A percentile compares a stretch with the other conserved stretches of the same genome.
Evolutionary conservation across 23 tunicate genomes (phyloP).

Genomic region (Styela clava): DNA sequence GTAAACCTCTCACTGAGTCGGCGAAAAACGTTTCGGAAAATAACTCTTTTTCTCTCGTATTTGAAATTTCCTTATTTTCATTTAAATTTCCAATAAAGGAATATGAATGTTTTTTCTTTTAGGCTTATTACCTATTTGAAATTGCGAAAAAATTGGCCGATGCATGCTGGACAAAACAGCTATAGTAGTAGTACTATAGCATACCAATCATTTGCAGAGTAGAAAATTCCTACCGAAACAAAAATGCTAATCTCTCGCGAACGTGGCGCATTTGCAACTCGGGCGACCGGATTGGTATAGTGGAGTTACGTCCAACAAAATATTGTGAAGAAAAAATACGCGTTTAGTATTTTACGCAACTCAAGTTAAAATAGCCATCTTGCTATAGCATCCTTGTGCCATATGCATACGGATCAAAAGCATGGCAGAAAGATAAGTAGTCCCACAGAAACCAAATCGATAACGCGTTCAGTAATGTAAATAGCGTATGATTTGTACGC

Average conservation of each 20-base stretch:
- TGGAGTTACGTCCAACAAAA: too few relatives aligned
- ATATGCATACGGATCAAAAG: too few relatives aligned
- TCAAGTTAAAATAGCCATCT: too few relatives aligned
- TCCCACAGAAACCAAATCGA: too few relatives aligned
- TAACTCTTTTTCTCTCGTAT: slow-evolving; percentile 1
- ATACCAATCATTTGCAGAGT: background rate
- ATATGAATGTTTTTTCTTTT: background rate
- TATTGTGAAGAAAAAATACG: too few relatives aligned
- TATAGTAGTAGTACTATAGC: background rate
- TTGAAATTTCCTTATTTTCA: background rate
- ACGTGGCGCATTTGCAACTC: background rate
- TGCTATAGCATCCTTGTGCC: too few relatives aligned
- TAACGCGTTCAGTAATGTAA: too few relatives aligned
- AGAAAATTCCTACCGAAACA: background rate
- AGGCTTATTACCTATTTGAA: background rate
- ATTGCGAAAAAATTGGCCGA: background rate
- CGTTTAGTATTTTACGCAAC: too few relatives aligned
- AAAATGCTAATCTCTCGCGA: background rate
- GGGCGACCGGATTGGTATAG: too few relatives aligned
- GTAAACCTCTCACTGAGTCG: slow-evolving; percentile 3
- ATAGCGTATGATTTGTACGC: too few relatives aligned
- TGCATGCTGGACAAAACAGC: background rate
- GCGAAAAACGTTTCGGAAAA: background rate
- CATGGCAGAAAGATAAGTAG: too few relatives aligned
- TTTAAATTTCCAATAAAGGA: background rate